Percentiles rank a stretch among this genome's conserved stretches.
Conservation (phyloP, 1,140 invertebrate genomes). For the Antheraea mylitta region DNA sequence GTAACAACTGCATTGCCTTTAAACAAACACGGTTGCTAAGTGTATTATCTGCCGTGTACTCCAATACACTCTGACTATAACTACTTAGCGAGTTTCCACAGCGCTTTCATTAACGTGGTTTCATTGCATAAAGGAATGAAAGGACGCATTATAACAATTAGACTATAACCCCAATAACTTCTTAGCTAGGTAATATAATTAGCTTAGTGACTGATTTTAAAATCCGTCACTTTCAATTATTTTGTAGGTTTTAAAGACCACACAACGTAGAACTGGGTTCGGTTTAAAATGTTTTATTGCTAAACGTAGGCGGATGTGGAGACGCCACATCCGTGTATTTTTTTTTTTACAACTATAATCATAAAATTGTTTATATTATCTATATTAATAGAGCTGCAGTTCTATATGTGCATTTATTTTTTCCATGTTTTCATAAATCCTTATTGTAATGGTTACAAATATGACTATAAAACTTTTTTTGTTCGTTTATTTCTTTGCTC, state of each 20-base stretch:
- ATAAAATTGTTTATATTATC: too few species aligned
- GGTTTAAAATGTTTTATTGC: neutral
- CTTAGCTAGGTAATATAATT: too few species aligned
- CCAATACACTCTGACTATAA: slow-evolving; percentile 41
- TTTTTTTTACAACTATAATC: too few species aligned
- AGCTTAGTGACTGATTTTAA: too few species aligned
- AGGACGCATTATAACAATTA: too few species aligned
- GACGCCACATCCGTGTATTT: slow-evolving; percentile 4
- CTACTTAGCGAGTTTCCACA: slow-evolving; percentile 42
- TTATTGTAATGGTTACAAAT: too few species aligned
- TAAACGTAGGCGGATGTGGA: neutral
- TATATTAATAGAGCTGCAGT: too few species aligned
- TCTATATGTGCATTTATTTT: too few species aligned
- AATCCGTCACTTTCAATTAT: neutral
- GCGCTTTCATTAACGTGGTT: slow-evolving; percentile 39
- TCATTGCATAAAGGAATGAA: slow-evolving; percentile 21
- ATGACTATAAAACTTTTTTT: too few species aligned
- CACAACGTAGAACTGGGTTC: neutral
- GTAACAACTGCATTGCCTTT: slow-evolving; percentile 46
- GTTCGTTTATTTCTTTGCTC: too few species aligned
- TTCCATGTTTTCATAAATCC: too few species aligned
- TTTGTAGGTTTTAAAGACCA: neutral
- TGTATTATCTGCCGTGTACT: slow-evolving; percentile 41
- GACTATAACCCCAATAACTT: too few species aligned
- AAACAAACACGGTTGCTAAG: slow-evolving; percentile 44